Percentiles rank a stretch among this genome's conserved stretches.
Conservation (phyloP, 2,888 invertebrate species). For the Diogma glabrata region DNA sequence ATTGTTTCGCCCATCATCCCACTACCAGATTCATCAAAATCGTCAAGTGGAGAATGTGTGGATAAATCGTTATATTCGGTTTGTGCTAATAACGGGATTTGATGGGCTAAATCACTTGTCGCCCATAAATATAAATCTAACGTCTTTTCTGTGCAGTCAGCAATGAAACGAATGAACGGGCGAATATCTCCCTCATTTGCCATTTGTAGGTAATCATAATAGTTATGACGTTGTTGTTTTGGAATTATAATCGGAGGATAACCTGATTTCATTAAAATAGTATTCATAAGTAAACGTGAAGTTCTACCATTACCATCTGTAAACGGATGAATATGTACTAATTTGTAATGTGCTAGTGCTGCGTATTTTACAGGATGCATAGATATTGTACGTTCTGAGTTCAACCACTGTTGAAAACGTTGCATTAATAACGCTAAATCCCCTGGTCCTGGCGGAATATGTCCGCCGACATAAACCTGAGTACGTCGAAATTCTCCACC, state of each 20-base stretch:
- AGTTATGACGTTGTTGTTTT: conserved; percentile 71
- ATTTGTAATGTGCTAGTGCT: conserved; percentile 90
- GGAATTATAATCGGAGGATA: conserved; percentile 92
- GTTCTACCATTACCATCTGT: conserved; percentile 95
- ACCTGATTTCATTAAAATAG: conserved; percentile 87
- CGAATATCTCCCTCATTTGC: conserved; percentile 92
- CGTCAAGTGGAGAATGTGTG: conserved; percentile 11
- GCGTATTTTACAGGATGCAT: conserved; percentile 89
- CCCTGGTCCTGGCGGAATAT: conserved; percentile 79
- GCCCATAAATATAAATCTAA: conserved; percentile 80
- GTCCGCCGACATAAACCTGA: conserved; percentile 92
- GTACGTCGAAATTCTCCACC: conserved; percentile 80
- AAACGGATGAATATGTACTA: conserved; percentile 96
- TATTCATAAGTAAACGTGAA: conserved; percentile 89
- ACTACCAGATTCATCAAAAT: conserved; percentile 11
- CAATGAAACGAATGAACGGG: conserved; percentile 93
- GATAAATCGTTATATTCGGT: conserved; percentile 21
- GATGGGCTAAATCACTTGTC: conserved; percentile 58
- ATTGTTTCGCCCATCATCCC: conserved; percentile 6
- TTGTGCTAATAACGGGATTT: conserved; percentile 51
- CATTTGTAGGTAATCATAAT: conserved; percentile 78
- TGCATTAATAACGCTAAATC: conserved; percentile 72
- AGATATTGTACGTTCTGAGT: conserved; percentile 72
- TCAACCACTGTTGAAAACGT: conserved; percentile 86
- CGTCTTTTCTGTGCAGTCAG: conserved; percentile 81